Evolutionary conservation across 2,113 vertebrate genomes (phyloP).

Genomic region (Stigmatopora argus): DNA sequence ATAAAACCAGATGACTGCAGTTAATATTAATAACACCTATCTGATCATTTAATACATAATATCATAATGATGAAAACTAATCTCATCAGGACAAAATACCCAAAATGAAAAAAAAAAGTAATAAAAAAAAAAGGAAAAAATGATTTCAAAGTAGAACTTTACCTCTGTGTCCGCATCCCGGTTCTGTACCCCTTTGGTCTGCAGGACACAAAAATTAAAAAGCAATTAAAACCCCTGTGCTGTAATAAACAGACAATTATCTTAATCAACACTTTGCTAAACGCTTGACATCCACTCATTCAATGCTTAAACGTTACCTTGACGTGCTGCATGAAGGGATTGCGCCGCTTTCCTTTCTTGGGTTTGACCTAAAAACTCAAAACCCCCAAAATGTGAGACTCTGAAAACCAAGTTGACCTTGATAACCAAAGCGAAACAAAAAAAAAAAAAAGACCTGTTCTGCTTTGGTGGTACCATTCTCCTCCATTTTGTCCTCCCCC

Average conservation of each 20-base stretch:
- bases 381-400: neutral
- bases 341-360: constrained; percentile 47
- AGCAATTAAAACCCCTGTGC: neutral
- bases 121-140: neutral
- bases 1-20: neutral
- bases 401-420: neutral
- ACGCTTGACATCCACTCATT: neutral
- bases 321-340: constrained; percentile 57
- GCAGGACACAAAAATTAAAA: neutral
- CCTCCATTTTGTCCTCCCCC: constrained; percentile 30
- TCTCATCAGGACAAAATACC: too few species aligned
- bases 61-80: too few species aligned
- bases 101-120: neutral
- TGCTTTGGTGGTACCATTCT: constrained; percentile 24
- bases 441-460: constrained; percentile 17
- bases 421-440: neutral
- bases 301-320: constrained; percentile 43
- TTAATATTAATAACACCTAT: neutral
- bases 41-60: too few species aligned
- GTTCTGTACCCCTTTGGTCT: neutral
- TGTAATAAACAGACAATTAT: neutral
- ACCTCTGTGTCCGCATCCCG: neutral
- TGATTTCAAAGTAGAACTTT: neutral
- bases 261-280: neutral
- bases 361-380: constrained; percentile 39